Base-by-base conservation (phyloP, 30 jellyfish, hydroid and myxozoan species). In the Hydractinia symbiolongicarpus region DNA sequence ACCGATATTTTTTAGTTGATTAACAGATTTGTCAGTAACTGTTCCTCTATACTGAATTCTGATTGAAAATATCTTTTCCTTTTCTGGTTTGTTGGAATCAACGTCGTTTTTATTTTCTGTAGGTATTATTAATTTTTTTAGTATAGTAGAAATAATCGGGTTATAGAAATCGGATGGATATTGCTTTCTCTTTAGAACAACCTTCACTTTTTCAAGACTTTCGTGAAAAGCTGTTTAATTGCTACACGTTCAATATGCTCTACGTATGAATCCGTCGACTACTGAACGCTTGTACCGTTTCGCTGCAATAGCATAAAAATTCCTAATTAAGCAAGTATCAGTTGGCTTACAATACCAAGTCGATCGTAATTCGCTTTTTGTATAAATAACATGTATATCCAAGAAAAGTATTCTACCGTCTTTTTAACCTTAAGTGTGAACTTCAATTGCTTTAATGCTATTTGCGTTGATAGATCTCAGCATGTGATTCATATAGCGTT, bases 331-430 rank as follows among this genome's bases (percentile, higher is more conserved):
- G 19, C 88, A 79, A 9, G 88, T 80, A 52, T 80, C 88, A 8
- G 88, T 80, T 19, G 85, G 85, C 55, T 80, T 62, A 5, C 76
- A 15, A 54, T 62, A 54, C 88, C 86, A 80, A 50, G 60, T 67
- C 20, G 88, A 80, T 7, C 85, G 40, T 53, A 62, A 70, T 20
- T 51, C 67, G 44, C 4, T 53, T 53, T 50, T 55, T 17, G 76
- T 8, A 9, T 85, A 50, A 8, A 20, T 13, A 7, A 80, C 51
- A 73, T 16, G 66, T 85, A 80, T 80, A 17, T 80, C 88, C 76
- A 80, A 73, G 51, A 80, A 80, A 64, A 85, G 88, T 8, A 80
- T 10, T n/a, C 85, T 21, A 16, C 53, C n/a, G 19, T 80, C 55
- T 30, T 66, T 62, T 80, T 85, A 10, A 70, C 7, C 67, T 80